Base-by-base conservation (phyloP, 2,888 invertebrate species). In the Pseudococcus jackbeardsleyi region DNA sequence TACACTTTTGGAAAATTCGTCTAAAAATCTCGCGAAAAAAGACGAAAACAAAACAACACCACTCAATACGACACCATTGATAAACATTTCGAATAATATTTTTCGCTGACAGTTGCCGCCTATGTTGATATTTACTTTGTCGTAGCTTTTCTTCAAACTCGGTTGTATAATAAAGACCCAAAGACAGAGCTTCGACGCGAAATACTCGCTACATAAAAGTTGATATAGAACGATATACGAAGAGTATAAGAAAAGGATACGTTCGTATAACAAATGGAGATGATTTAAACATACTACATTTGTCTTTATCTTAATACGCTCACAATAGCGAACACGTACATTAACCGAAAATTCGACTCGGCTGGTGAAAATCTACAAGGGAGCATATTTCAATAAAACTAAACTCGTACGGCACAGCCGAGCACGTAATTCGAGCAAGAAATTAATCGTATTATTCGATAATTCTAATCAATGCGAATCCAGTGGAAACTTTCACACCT, bases 401-500 rank as follows among this genome's bases (percentile, higher is more conserved):
- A n/a, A 59, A 59, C 19, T 59, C 9, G 59, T 8, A 50, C 17
- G 3, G 50, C 17, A 50, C 50, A 46, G 50, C 15, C 50, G 15
- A 11, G 15, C 50, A 50, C 17, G 64, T 72, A 72, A 72, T 33
- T 72, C 68, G 33, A 72, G 68, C 68, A 26, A 72, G 68, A 72
- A 72, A 72, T 72, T 33, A 72, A 72, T 72, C 68, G 26, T 12
- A 72, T 72, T 72, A 72, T 72, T 72, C 33, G 33, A 33, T 72
- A 72, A 72, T 72, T 72, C 68, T 72, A 72, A 72, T 72, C 68
- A 33, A 72, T 72, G 15, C 68, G 33, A 72, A 72, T 72, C 33
- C 17, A 79, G 22, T 42, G 79, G 42, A 79, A 79, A 79, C 79
- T 79, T 79, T 79, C 79, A 79, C 79, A 79, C 79, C 79, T 79